Conservation (phyloP, 2,797 vertebrate species). For the Tolypeutes matacus region DNA sequence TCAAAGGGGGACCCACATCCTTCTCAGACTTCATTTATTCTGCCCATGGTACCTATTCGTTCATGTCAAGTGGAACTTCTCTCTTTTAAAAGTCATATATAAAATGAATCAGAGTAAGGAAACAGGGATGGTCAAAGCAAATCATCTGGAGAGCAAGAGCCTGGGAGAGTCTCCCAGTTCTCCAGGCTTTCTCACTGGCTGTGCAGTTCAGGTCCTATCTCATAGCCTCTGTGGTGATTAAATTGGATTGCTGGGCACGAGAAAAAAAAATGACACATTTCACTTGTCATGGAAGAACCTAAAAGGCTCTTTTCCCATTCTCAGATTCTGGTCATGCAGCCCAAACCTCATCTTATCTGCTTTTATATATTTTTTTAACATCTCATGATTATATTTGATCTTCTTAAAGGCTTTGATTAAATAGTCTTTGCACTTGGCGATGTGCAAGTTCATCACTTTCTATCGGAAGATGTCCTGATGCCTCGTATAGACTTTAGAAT, state of each 20-base stretch:
- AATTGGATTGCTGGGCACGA: slow-evolving; percentile 59
- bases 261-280: slow-evolving; percentile 63
- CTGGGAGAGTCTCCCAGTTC: background rate
- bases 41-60: background rate
- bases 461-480: slow-evolving; percentile 63
- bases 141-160: background rate
- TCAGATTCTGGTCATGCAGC: slow-evolving; percentile 79
- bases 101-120: slow-evolving; percentile 37
- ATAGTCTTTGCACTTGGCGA: slow-evolving; percentile 74
- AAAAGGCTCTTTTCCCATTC: slow-evolving; percentile 76
- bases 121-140: background rate
- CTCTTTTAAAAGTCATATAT: background rate
- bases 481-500: slow-evolving; percentile 65
- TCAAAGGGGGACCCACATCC: rapidly evolving
- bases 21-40: background rate
- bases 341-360: slow-evolving; percentile 79
- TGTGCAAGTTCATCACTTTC: slow-evolving; percentile 78
- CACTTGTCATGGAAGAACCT: slow-evolving; percentile 62
- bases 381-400: slow-evolving; percentile 81
- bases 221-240: slow-evolving; percentile 25
- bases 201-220: slow-evolving; percentile 43
- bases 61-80: background rate
- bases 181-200: background rate
- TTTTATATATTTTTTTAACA: slow-evolving; percentile 74
- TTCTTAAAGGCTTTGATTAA: slow-evolving; percentile 83